These are phyloP conservation scores for Lasioglossum oenotherae DNA, from an alignment of 2,888 invertebrate genomes.

Conservation along the genomic window DNA sequence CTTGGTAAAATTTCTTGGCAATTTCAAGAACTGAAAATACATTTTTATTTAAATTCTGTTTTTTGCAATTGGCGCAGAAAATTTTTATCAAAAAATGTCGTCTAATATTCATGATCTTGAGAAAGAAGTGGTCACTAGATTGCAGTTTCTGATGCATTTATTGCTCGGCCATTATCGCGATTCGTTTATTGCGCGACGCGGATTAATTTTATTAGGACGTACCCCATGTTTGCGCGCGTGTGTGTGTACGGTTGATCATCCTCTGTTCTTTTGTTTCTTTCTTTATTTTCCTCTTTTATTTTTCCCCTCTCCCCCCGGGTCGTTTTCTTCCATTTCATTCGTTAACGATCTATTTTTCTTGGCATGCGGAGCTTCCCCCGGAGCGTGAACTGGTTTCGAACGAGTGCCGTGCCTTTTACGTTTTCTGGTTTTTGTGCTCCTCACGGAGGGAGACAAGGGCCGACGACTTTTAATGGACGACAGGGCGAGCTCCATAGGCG, in stretches of 20 bases:
- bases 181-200: neutral
- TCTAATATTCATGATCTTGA: neutral
- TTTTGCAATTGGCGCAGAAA: too few relatives aligned
- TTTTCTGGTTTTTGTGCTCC: conserved; percentile 77
- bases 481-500: conserved; percentile 76
- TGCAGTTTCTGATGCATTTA: neutral
- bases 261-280: neutral
- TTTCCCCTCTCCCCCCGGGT: neutral
- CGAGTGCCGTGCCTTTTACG: conserved; percentile 78
- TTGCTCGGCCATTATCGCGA: neutral
- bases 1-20: too few relatives aligned
- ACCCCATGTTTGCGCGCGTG: neutral
- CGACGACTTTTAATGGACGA: conserved; percentile 79
- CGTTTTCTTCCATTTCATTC: conserved; percentile 45
- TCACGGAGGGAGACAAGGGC: conserved; percentile 77
- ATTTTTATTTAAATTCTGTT: too few relatives aligned
- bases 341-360: conserved; percentile 71
- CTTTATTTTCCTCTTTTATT: neutral
- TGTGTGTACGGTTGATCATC: neutral
- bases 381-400: conserved; percentile 74
- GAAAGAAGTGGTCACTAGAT: neutral
- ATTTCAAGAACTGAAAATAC: too few relatives aligned
- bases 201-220: conserved; percentile 11
- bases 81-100: too few relatives aligned
- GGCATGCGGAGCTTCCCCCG: conserved; percentile 69